These are phyloP conservation scores for Zosterops japonicus DNA, from an alignment of 2,113 vertebrate species.

Conservation along the genomic window DNA sequence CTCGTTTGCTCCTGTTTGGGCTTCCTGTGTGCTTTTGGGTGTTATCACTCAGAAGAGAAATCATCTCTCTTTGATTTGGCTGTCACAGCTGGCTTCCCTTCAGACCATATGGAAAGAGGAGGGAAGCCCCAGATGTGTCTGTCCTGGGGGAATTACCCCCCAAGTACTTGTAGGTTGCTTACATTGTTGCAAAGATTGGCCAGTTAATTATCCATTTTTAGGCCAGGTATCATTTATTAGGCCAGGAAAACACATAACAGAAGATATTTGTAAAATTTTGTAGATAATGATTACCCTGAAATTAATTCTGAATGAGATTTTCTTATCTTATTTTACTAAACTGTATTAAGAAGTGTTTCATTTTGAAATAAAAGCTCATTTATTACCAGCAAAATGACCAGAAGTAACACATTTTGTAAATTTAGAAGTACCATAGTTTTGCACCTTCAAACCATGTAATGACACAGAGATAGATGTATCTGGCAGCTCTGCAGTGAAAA, in stretches of 20 bases:
- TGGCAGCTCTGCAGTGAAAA: not conserved
- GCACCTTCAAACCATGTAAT: not conserved
- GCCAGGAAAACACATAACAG: not conserved
- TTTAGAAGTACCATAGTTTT: not conserved
- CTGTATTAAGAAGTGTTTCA: not conserved
- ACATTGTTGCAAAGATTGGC: not conserved
- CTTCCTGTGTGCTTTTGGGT: not conserved
- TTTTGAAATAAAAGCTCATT: not conserved
- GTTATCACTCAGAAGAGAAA: not conserved
- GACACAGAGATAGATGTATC: not conserved
- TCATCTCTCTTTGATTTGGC: not conserved
- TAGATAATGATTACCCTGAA: not conserved
- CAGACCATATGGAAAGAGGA: not conserved
- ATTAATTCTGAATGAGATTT: not conserved
- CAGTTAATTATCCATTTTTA: not conserved
- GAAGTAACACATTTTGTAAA: not conserved
- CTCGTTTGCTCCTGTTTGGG: not conserved
- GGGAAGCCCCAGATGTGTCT: not conserved
- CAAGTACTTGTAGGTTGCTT: not conserved
- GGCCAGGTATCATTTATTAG: not conserved
- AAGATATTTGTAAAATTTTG: not conserved
- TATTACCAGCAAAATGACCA: not conserved
- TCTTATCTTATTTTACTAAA: not conserved
- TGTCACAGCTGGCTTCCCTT: not conserved
- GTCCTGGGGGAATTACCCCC: not conserved